Percentiles rank a stretch among this genome's conserved stretches.
Evolutionary conservation across 2,888 invertebrate species (phyloP).

Genomic region (Diloba caeruleocephala): DNA sequence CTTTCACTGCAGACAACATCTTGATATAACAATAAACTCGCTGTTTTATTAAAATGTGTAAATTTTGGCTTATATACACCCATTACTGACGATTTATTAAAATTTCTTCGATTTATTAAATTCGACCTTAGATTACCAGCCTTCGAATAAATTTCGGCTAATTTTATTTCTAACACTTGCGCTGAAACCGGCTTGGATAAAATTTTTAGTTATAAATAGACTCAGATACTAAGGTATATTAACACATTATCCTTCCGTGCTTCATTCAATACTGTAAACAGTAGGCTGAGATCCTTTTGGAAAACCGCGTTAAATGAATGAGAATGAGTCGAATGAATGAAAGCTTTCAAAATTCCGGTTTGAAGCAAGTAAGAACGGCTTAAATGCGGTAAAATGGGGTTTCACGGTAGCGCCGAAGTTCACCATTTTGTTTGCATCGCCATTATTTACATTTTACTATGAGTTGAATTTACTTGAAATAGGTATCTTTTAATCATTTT

Average conservation of each 20-base stretch:
- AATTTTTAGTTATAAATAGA: constrained; percentile 15
- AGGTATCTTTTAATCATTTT: no score
- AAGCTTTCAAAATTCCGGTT: constrained; percentile 41
- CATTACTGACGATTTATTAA: no score
- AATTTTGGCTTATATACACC: no score
- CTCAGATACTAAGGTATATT: constrained; percentile 1
- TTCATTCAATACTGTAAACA: constrained; percentile 14
- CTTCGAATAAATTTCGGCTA: no score
- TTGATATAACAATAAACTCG: no score
- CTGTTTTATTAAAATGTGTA: no score
- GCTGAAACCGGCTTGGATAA: no score
- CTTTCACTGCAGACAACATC: no score
- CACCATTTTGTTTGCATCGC: constrained; percentile 26
- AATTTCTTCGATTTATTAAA: no score
- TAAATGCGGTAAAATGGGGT: constrained; percentile 29
- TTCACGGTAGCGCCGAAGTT: constrained; percentile 13
- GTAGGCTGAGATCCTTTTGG: constrained; percentile 25
- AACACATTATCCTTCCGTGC: constrained; percentile 4
- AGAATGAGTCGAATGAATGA: constrained; percentile 43
- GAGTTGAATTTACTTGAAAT: constrained; percentile 21
- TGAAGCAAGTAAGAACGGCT: constrained; percentile 30
- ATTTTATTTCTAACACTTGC: no score
- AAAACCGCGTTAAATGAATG: constrained; percentile 40
- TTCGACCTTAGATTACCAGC: no score
- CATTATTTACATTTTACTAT: constrained; percentile 36